Conservation (phyloP, 64 coral and sea anemone genomes). For the Acropora yongei region DNA sequence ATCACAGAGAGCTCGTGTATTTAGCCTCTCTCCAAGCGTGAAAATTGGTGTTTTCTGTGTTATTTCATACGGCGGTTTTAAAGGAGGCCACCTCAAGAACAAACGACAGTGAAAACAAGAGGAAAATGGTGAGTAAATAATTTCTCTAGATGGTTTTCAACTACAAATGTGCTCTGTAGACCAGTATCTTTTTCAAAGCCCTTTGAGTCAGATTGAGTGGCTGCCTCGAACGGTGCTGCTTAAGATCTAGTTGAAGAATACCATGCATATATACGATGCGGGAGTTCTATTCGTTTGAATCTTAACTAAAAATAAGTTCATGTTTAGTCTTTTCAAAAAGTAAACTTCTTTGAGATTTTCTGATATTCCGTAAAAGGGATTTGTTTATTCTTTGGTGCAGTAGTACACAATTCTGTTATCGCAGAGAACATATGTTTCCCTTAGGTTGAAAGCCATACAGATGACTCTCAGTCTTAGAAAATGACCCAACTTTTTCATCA, state of each 20-base stretch:
- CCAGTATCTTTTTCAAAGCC: not conserved
- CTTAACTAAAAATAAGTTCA: not conserved
- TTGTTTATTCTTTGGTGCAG: not conserved
- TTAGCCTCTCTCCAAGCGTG: not conserved
- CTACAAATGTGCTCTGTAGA: not conserved
- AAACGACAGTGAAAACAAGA: conserved; percentile 9
- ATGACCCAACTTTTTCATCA: not conserved
- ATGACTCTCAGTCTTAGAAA: too few relatives aligned
- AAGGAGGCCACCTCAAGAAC: conserved; percentile 14
- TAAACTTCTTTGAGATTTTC: not conserved
- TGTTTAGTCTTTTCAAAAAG: not conserved
- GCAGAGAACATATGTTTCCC: not conserved
- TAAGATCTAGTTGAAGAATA: not conserved
- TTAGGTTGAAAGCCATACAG: not conserved
- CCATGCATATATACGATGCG: not conserved
- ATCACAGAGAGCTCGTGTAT: not conserved
- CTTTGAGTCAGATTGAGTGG: too few relatives aligned
- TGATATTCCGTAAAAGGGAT: not conserved
- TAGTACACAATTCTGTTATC: not conserved
- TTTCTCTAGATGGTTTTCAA: not conserved
- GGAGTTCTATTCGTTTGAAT: not conserved
- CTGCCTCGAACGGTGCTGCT: too few relatives aligned
- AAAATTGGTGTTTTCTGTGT: conserved; percentile 21
- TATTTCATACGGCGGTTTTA: conserved; percentile 4
- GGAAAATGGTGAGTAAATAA: conserved; percentile 29